Conservation (phyloP, 2,113 vertebrate species). For the Oceanodroma tethys region DNA sequence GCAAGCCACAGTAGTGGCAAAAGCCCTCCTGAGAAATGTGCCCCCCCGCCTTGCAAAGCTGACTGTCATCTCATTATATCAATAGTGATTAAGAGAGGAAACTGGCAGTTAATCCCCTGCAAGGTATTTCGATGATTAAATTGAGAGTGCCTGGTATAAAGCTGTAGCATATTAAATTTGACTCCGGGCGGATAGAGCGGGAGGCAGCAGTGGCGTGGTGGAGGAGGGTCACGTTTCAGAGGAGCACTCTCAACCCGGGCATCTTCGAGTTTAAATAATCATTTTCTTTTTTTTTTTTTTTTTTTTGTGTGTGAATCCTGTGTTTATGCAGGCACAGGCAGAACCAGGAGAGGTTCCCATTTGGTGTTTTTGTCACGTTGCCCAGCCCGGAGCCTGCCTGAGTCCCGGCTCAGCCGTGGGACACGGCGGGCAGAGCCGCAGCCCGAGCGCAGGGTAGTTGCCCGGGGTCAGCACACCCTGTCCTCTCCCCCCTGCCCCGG, state of each 20-base stretch:
- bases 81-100: constrained; percentile 9
- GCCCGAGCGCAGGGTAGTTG: background rate
- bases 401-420: background rate
- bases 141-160: background rate
- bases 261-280: background rate
- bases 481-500: accelerated
- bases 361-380: background rate
- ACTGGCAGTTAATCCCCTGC: constrained; percentile 25
- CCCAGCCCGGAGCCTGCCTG: background rate
- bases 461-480: background rate
- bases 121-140: constrained; percentile 25
- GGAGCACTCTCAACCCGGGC: background rate
- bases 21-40: background rate
- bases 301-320: background rate
- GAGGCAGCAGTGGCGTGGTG: background rate
- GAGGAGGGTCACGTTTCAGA: accelerated
- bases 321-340: background rate
- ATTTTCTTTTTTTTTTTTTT: background rate
- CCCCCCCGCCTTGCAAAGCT: background rate
- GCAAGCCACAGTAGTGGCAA: background rate
- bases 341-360: background rate
- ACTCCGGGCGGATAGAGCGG: background rate
- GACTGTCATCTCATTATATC: constrained; percentile 2
- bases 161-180: background rate
- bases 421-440: accelerated